Evolutionary conservation across 1,140 invertebrate species (phyloP), one percentile per base, ranked within the genome.

Genomic region (Cydia strobilella): DNA sequence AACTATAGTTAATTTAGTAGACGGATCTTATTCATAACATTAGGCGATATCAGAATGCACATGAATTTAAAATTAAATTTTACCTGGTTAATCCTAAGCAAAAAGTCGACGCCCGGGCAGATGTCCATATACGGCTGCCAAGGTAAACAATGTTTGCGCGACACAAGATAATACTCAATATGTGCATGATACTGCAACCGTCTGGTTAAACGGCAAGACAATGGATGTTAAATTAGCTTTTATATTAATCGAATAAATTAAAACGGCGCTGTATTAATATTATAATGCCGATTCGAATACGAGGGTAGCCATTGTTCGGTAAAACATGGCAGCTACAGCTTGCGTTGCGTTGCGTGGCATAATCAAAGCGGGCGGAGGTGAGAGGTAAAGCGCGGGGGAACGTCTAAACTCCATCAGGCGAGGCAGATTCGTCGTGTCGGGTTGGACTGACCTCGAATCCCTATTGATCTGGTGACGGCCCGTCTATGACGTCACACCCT

Each of bases 381-480:
- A 69, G 74, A 78, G 72, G 72, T n/a, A 72, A 51, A 63, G 51
- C 71, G 74, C 59, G 77, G 71, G 76, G 74, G 73, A 75, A 62
- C 62, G 75, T 62, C 76, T 54, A 78, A 75, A 74, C 42, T 65
- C 62, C 72, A 80, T 73, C 76, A 80, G 79, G 78, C 82, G 78
- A 80, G 73, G 75, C 78, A 78, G 77, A 82, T 80, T 82, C 77
- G 82, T 76, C 75, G 77, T 77, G 59, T 72, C 75, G 76, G 75
- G 76, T 78, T 80, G 76, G 76, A 83, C 74, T 84, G 83, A 84
- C 81, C 82, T 85, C 83, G 80, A 79, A 75, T 85, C 82, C 83
- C 80, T 85, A 83, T 85, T 85, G 83, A 85, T 85, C 83, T 81
- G 83, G 79, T 82, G 82, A 80, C 83, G 80, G 76, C 76, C 77